Base-by-base conservation (phyloP, 2,888 invertebrate species). In the Parasteatoda lunata region DNA sequence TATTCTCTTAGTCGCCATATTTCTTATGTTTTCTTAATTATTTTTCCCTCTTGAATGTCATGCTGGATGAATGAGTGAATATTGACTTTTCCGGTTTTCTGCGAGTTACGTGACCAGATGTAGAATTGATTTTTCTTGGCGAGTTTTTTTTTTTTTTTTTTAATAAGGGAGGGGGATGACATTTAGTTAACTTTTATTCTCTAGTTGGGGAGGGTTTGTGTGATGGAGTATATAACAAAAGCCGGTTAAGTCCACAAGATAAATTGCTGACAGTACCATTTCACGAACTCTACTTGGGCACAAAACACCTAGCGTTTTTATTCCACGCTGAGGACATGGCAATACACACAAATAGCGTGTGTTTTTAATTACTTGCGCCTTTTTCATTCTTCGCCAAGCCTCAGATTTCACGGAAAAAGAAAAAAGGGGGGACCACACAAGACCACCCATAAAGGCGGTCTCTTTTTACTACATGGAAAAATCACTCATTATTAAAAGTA, bases 241-340 rank as follows among this genome's bases (percentile, higher is more conserved):
- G 84, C 47, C 75, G 79, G 65, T 54, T 76, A 85, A 85, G 79
- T 85, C 84, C 78, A 85, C 84, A 85, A 85, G 84, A 85, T 85
- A 85, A 85, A 85, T 85, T 85, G 84, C 84, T 85, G 84, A 85
- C 84, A 85, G 79, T 85, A 79, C 64, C 79, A 70, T 75, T 85
- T 85, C 84, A 85, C 79, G 84, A 85, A 85, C 79, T 64, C 76
- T 52, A 52, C 48, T 52, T 45, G 81, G 59, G 45, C 70, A 85
- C 79, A 79, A 76, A 79, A 85, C 79, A 75, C 70, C 75, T 76
- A 9, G 59, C 59, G 59, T 59, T 59, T 59, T 59, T 59, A 59
- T 59, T 13, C 59, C 59, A 59, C 4, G 9, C 9, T 8, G 59
- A 59, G 59, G 59, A 59, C 59, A 59, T 13, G 59, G 59, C 59